Base-by-base conservation (phyloP, 2,113 vertebrate species). In the Protobothrops mucrosquamatus region DNA sequence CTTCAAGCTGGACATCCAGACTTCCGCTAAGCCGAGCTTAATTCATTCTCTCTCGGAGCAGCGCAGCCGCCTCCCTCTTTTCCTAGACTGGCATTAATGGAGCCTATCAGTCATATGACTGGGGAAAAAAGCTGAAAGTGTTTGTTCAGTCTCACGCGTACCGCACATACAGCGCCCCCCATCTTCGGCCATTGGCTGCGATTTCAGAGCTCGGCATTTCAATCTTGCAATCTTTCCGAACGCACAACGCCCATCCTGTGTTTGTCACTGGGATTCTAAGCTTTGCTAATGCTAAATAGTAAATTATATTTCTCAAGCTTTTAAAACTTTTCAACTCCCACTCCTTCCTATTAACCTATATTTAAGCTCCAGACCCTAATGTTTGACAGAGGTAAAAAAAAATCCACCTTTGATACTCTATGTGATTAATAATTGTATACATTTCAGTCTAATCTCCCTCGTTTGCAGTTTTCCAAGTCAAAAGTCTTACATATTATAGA, bases 101-200 rank as follows among this genome's bases (percentile, higher is more conserved):
- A 94, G 57, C 69, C 92, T 22, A 59, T 94, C 87, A 93, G 95
- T 95, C 95, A 94, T 92, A 93, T 92, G 95, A 95, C 91, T 22
- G 90, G 54, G 90, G 87, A 9, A 34, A 90, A 90, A 56, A 61
- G 55, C 91, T 46, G 18, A 43, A 15, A 55, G 57, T 51, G 29
- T 12, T 46, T 59, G 54, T 55, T 15, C 74, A 18, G 34, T 3
- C 15, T 81, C 74, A 43, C 34, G 74, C 74, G 34, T 43, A 88
- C 69, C 26, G 91, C 61, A 57, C 94, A 90, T 92, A 91, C 94
- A 91, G 95, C 93, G 92, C 52, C 52, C 93, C 15, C 92, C 88
- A 43, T 18, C 34, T 43, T 43, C 34, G 8, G 93, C 93, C 55
- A 0, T 3, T 6, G 93, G 96, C 95, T 91, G 94, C 92, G 92